These are phyloP conservation scores for Drosophila tsacasi DNA, from an alignment of 1,140 invertebrate species.

Conservation along the genomic window DNA sequence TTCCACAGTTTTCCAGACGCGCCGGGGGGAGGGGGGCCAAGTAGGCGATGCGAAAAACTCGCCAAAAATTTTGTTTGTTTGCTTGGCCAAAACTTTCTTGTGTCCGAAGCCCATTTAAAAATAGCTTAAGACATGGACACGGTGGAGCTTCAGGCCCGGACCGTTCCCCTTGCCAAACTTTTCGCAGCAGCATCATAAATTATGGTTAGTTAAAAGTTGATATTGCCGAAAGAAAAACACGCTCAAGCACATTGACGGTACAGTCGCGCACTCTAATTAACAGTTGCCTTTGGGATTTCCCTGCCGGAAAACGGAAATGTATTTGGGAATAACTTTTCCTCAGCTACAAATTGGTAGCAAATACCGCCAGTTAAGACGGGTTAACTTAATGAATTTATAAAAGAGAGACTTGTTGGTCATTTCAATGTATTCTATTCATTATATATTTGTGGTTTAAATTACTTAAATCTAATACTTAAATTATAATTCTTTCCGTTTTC, in stretches of 20 bases:
- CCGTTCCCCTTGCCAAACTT: conserved; percentile 44
- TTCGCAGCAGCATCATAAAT: conserved; percentile 65
- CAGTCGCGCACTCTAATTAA: conserved; percentile 57
- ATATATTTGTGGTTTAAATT: not conserved
- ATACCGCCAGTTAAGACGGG: not conserved
- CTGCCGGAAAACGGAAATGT: conserved; percentile 13
- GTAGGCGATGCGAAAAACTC: conserved; percentile 39
- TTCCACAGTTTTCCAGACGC: conserved; percentile 49
- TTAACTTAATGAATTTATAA: not conserved
- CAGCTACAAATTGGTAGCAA: conserved; percentile 5
- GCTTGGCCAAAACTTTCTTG: conserved; percentile 37
- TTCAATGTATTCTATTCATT: not conserved
- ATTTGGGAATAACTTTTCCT: conserved; percentile 16
- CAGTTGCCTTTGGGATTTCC: conserved; percentile 42
- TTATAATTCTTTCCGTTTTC: not conserved
- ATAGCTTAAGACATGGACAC: conserved; percentile 76
- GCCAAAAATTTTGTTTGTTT: conserved; percentile 56
- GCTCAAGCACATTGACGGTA: conserved; percentile 31
- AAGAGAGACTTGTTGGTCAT: not conserved
- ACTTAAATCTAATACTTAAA: not conserved
- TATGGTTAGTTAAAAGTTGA: conserved; percentile 79
- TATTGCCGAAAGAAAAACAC: conserved; percentile 44
- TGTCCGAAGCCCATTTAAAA: conserved; percentile 72
- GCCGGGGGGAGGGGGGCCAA: too few relatives aligned
- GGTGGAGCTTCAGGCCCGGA: conserved; percentile 6